Conservation (phyloP, 2,888 invertebrate species). For the Loripinus fragilis region DNA sequence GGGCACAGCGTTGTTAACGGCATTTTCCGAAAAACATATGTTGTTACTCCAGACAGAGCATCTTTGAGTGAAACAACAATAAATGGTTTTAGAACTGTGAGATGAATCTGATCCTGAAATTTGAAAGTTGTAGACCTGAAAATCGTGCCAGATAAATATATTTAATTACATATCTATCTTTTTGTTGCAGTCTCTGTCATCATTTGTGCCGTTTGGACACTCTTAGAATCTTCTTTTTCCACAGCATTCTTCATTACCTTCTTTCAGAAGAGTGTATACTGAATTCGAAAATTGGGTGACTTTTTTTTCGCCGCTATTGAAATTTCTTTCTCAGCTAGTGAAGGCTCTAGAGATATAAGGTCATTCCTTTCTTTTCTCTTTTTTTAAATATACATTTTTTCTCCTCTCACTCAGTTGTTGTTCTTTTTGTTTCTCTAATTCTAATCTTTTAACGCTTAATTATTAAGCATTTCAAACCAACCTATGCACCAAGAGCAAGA, state of each 20-base stretch:
- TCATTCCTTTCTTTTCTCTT: conserved; percentile 5
- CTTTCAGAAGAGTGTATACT: conserved; percentile 4
- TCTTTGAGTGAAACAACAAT: too few species aligned
- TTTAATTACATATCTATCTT: too few species aligned
- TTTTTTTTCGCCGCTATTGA: too few species aligned
- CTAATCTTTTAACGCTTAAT: neutral
- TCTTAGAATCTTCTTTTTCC: conserved; percentile 9
- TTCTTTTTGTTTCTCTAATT: conserved; percentile 3
- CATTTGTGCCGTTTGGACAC: conserved; percentile 4
- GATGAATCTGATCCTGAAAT: too few species aligned
- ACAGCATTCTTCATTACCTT: neutral
- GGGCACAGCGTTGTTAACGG: too few species aligned
- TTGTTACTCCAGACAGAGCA: too few species aligned
- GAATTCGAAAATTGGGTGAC: neutral
- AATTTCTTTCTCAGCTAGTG: conserved; percentile 1
- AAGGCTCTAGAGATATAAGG: neutral
- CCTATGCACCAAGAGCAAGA: too few species aligned
- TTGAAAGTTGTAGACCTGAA: too few species aligned
- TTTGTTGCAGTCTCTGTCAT: conserved; percentile 9
- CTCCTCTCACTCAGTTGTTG: neutral
- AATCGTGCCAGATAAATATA: too few species aligned
- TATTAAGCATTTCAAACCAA: conserved; percentile 8
- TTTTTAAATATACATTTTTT: conserved; percentile 5
- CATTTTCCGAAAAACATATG: too few species aligned
- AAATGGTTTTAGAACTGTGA: too few species aligned